phyloP scores from a whole-genome alignment of 1,140 invertebrate genomes.

The Pachypeltis micranthus region DNA sequence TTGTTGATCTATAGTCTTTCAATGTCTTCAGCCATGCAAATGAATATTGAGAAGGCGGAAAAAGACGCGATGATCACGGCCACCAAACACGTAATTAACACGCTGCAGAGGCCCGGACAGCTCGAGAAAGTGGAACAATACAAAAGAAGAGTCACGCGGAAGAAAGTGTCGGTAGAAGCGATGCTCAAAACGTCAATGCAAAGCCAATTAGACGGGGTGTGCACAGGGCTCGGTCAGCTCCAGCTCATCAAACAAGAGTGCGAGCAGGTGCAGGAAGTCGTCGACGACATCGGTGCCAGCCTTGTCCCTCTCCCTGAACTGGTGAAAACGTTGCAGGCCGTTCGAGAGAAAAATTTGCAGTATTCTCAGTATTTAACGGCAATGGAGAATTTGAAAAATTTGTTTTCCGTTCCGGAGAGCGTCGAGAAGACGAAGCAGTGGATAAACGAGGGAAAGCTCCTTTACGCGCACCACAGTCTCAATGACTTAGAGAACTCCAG shows the following conservation, averaged over 20 bases:
- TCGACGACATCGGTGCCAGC: neutral
- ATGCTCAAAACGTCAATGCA: constrained; percentile 97
- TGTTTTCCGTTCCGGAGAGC: constrained; percentile 94
- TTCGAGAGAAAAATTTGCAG: constrained; percentile 82
- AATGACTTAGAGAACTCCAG: constrained; percentile 92
- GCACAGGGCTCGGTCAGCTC: constrained; percentile 83
- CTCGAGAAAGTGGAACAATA: constrained; percentile 90
- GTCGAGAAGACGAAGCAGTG: constrained; percentile 87
- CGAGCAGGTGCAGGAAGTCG: neutral
- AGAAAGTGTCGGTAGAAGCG: constrained; percentile 90
- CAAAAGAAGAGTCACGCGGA: constrained; percentile 61
- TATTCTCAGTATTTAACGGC: constrained; percentile 94
- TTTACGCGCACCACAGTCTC: constrained; percentile 70
- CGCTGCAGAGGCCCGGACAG: constrained; percentile 89
- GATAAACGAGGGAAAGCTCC: constrained; percentile 87
- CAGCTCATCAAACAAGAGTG: constrained; percentile 68
- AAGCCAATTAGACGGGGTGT: constrained; percentile 91
- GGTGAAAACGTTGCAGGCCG: constrained; percentile 63
- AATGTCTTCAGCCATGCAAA: too few species aligned
- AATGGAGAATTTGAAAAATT: constrained; percentile 95
- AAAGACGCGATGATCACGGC: constrained; percentile 71
- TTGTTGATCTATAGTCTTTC: too few species aligned
- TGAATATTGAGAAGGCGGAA: constrained; percentile 52
- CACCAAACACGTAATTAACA: constrained; percentile 80
- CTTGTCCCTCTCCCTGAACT: constrained; percentile 55